Evolutionary conservation across 2,888 invertebrate genomes (phyloP).

Genomic region (Cantharis flavilabris): DNA sequence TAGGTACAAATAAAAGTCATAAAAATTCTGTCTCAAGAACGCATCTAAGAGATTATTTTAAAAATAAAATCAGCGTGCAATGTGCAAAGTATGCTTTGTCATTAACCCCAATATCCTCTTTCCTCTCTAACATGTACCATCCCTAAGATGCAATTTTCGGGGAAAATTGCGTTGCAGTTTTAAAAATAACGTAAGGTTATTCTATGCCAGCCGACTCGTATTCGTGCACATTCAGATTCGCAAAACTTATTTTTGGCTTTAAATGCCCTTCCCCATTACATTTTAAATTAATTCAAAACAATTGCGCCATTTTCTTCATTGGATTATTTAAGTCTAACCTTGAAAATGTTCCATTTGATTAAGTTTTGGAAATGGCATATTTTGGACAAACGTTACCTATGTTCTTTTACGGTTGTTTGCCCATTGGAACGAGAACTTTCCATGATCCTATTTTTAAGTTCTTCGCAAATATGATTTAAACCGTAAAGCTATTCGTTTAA

Average conservation of each 20-base stretch:
- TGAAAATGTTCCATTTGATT: neutral
- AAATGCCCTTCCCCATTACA: neutral
- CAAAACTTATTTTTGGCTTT: slow-evolving; percentile 16
- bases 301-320: neutral
- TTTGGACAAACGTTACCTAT: neutral
- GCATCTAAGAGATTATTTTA: slow-evolving; percentile 25
- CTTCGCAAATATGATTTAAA: slow-evolving; percentile 8
- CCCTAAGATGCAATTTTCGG: slow-evolving; percentile 31
- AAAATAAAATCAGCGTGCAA: slow-evolving; percentile 34
- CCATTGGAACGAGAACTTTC: slow-evolving; percentile 42
- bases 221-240: slow-evolving; percentile 11
- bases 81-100: slow-evolving; percentile 31
- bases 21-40: neutral
- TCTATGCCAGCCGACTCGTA: slow-evolving; percentile 11
- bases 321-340: neutral
- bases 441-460: slow-evolving; percentile 43
- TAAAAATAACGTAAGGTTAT: slow-evolving; percentile 34
- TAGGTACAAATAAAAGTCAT: neutral
- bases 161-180: slow-evolving; percentile 38
- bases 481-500: slow-evolving; percentile 13
- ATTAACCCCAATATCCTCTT: slow-evolving; percentile 34
- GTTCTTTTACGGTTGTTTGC: neutral
- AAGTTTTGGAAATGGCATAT: neutral
- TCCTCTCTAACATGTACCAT: slow-evolving; percentile 15
- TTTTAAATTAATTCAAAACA: neutral